Evolutionary conservation across 2,113 vertebrate species (phyloP), one percentile per base, ranked within the genome.

Genomic region (Corvus moneduloides): DNA sequence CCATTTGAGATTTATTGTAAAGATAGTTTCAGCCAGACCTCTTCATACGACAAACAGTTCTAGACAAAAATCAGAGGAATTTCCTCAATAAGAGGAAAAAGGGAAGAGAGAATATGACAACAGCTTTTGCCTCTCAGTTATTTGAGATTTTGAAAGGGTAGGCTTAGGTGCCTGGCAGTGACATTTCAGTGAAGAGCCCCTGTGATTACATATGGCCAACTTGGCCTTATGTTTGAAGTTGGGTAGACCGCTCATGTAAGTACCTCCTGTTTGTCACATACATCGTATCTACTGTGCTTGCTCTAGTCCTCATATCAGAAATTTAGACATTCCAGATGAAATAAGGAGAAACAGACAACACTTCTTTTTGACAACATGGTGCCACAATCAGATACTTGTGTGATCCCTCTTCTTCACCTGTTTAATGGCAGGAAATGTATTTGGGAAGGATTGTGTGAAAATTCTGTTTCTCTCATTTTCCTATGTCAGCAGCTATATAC

Each of bases 41-140:
- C 92, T 86, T 96, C 39, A 10, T 96, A 90, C 67, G 93, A 90
- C 84, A 88, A 94, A 78, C 59, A 73, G 77, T 95, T 90, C 92
- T 97, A 87, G 96, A 95, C 69, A 96, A 94, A 94, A 97, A 93
- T 94, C 87, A 81, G 33, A 33, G 33, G 28, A 84, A 54, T 41
- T 41, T 41, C 39, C 39, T 41, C 39, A 93, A 89, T 18, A 86
- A 30, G 59, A 94, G 55, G 75, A 76, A 92, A 92, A 94, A 33
- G 23, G 16, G 8, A 79, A 62, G 55, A 87, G 11, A 44, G 23
- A 56, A 10, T 32, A 55, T 7, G 7, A 4, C 55, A 56, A 37
- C 7, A 49, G n/a, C 33, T 83, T 11, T 63, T 76, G 18, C 16
- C 16, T 81, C 28, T 78, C 11, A 88, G 35, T 49, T 84, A 39